Evolutionary conservation across 2,888 invertebrate genomes (phyloP), one percentile per base, ranked within the genome.

Genomic region (Drosophila algonquin): DNA sequence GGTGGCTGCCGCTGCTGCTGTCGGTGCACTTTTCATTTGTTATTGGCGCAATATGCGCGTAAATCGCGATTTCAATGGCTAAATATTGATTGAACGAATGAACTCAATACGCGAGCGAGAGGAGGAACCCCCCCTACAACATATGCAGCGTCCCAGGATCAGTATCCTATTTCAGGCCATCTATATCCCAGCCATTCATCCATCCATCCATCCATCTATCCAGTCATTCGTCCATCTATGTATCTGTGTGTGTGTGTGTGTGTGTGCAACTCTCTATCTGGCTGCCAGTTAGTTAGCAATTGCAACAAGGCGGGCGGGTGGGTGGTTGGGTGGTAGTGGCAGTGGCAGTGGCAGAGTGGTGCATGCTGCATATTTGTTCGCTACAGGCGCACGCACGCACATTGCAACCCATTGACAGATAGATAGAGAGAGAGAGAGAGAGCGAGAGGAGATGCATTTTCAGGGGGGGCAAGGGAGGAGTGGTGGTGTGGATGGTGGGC

Each of bases 31-130:
- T 79, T 81, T 79, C 80, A 84, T 82, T 87, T 82, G 87, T 87
- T 82, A 84, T 82, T 82, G 79, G 87, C 73, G 81, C 87, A 87
- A 87, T 87, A 85, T 87, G 88, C 82, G 82, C 88, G 87, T 76
- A 86, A 84, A 84, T 88, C 83, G 88, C 79, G 83, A 83, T 88
- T 88, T 86, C 88, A 88, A 83, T 76, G 69, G 79, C 81, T 80
- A 80, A 86, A 84, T 88, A 88, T 76, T 76, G 75, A 76, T 73
- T 82, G 83, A 88, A 82, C 86, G 88, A 86, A 69, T 78, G 86
- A 80, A 87, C 84, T 79, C 81, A 75, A 80, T 80, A 77, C 79
- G 73, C 69, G 44, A 1, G 8, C 8, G 40, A 14, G 12, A 4
- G 8, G 27, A 24, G 10, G 56, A 57, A 54, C 57, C 64, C 72